Conservation (phyloP, 2,888 invertebrate species). For the Rotaria socialis region DNA sequence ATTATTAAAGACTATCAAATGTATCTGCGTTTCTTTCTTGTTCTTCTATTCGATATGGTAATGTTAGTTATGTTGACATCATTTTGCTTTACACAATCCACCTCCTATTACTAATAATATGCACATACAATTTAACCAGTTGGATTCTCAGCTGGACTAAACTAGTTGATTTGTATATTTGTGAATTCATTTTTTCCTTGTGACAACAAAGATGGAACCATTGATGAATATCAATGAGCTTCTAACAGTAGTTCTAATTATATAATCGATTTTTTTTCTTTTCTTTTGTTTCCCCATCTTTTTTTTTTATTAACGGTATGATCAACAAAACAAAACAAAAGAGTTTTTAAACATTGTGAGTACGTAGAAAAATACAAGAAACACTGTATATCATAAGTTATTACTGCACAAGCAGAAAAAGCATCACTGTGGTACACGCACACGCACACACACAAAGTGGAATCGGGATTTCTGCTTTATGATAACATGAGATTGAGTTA, state of each 20-base stretch:
- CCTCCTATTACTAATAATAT: background rate
- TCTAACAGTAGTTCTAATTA: background rate
- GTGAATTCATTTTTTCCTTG: background rate
- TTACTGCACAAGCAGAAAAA: background rate
- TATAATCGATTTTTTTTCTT: background rate
- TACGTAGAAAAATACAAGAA: conserved; percentile 18
- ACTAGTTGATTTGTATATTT: background rate
- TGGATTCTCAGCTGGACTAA: background rate
- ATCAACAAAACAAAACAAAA: background rate
- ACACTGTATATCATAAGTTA: conserved; percentile 16
- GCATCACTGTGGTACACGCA: background rate
- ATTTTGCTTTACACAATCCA: background rate
- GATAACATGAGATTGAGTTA: background rate
- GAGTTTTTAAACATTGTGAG: background rate
- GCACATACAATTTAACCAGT: background rate
- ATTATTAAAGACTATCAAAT: background rate
- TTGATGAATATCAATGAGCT: background rate
- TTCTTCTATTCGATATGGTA: background rate
- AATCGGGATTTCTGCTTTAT: background rate
- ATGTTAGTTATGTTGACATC: background rate
- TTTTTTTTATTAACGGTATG: background rate
- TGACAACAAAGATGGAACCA: too few species aligned
- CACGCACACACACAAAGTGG: background rate
- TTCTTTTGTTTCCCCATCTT: background rate
- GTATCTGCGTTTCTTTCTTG: background rate